Conservation (phyloP, 1,140 invertebrate genomes). For the Scylla paramamosain region DNA sequence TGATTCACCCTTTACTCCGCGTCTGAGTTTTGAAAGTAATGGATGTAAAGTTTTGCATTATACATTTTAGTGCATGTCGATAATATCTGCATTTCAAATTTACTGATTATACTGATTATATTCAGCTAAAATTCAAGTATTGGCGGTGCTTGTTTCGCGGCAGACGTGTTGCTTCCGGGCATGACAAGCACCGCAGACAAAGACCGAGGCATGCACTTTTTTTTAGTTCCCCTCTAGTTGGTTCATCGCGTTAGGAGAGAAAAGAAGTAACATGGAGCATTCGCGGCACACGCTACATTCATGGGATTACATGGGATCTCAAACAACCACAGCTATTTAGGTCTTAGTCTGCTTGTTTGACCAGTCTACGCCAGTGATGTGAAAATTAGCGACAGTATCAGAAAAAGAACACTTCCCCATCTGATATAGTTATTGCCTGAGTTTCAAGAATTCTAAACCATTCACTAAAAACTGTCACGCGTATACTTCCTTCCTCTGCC, state of each 20-base stretch:
- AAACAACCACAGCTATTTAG: too few species aligned
- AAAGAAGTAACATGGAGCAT: neutral
- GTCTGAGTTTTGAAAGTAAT: neutral
- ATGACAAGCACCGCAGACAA: neutral
- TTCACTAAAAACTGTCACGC: neutral
- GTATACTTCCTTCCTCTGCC: neutral
- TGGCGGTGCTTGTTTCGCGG: neutral
- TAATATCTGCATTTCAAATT: conserved; percentile 5
- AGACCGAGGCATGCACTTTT: neutral
- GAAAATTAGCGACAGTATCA: too few species aligned
- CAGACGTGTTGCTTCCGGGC: neutral
- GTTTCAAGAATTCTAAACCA: neutral
- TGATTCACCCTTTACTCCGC: neutral
- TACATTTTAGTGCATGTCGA: neutral
- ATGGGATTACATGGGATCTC: too few species aligned
- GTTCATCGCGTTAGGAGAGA: neutral
- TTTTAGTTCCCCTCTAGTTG: too few species aligned
- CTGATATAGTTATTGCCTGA: neutral
- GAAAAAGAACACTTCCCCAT: neutral
- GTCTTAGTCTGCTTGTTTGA: too few species aligned
- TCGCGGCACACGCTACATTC: neutral
- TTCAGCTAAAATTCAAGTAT: conserved; percentile 12
- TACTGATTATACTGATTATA: conserved; percentile 8
- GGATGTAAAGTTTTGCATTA: neutral
- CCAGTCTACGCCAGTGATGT: too few species aligned